Base-by-base conservation (phyloP, 2,888 invertebrate species). In the Litoditis marina region DNA sequence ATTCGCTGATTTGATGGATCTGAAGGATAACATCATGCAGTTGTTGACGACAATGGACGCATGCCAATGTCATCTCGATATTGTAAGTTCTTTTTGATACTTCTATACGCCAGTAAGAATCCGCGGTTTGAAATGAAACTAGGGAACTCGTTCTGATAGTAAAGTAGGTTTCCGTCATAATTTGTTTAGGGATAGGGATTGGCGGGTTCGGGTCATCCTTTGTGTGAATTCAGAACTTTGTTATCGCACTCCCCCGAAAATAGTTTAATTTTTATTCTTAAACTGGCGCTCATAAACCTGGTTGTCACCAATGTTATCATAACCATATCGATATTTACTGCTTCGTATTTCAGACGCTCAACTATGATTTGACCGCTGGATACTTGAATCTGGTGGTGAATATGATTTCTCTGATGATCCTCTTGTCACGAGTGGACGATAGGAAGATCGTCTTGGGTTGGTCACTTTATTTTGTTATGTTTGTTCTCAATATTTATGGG, bases 381-480 rank as follows among this genome's bases (percentile, higher is more conserved):
- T 99, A 99, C 84, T 86, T 99, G 73, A 96, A 98, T 84, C 87
- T 99, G 62, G 92, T 96, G 5, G 89, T 90, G 2, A 94, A 91
- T 0, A 96, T 96, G 84, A 90, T 94, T 0, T 90, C 92, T 5
- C 86, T 98, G 36, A 96, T 99, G 95, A 91, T 99, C 67, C 86
- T 99, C 16, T 86, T 99, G n/a, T 95, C 96, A 0, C 87, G 94
- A 77, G 95, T 99, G 0, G 98, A 98, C 84, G 98, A 99, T 84
- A 88, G 98, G 13, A 96, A 96, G 86, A 92, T 94, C 0, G 95
- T 96, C 0, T 56, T 73, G 2, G 61, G 62, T 65, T 7, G n/a
- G 52, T n/a, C n/a, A n/a, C n/a, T 52, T 50, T 44, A 28, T 39
- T 1, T 6, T 34, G 34, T 19, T 19, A 11, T 3, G 16, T 60